Evolutionary conservation across 2,797 vertebrate genomes (phyloP), one percentile per base, ranked within the genome.

Genomic region (Pseudotriccus pelzelni): DNA sequence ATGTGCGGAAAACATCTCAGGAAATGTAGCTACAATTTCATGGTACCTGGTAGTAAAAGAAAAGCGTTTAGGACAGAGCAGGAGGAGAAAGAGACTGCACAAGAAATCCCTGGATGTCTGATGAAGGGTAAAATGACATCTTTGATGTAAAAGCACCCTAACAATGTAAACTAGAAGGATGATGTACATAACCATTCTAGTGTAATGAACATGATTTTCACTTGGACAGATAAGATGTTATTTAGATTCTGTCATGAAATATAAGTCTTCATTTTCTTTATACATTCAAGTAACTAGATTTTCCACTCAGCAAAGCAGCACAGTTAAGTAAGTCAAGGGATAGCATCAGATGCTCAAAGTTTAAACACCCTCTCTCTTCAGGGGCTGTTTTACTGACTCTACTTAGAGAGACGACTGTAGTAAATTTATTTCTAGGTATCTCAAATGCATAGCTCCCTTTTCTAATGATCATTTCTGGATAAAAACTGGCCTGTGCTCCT

Each of bases 161-260:
- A 94, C 92, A 93, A 95, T 81, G 93, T 93, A 96, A 95, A 92
- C 94, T 88, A 94, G 95, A 96, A 94, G 76, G 92, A 84, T 96
- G 94, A 96, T 95, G 91, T 92, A 91, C 90, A 49, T 87, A 96
- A 94, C 81, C 95, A 93, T 81, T 85, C 88, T 84, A 96, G 86
- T 96, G 93, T 90, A 96, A 96, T 69, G 94, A 84, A 93, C 93
- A 76, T 81, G 91, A 92, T 89, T 96, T 96, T 90, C 85, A 93
- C 92, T 95, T 93, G 93, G 84, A 92, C 89, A 94, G 95, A 93
- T 92, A 96, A 77, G 87, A 96, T 91, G 93, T 95, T 96, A 95
- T 95, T 96, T 94, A 95, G 94, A 94, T 92, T 92, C 90, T 96
- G 95, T 95, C 96, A 95, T 84, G 86, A 94, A 88, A 95, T 95